Evolutionary conservation across 1,140 invertebrate genomes (phyloP), one percentile per base, ranked within the genome.

Genomic region (Pseudomyrmex concolor): DNA sequence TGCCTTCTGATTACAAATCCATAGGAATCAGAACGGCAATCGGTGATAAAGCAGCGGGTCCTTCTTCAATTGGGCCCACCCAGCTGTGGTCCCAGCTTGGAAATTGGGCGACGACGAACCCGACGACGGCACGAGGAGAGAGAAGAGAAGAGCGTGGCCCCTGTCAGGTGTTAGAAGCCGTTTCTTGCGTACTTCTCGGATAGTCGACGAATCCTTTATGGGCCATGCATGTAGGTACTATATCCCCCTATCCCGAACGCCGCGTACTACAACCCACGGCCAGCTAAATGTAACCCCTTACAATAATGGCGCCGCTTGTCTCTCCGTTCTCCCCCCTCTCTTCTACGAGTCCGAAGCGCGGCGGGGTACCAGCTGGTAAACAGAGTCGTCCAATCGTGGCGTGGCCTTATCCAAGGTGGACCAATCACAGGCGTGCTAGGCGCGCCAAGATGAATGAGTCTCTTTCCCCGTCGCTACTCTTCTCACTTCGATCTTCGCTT

Each of bases 121-220:
- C 84, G 83, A 59, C 84, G 85, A 84, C 85, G 85, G 68, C 80
- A 89, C 81, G 67, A 77, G 86, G 86, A 88, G 86, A 86, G 82
- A 84, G 84, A 89, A 83, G 73, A 91, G 90, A 92, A 90, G 89
- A 89, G 92, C 92, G 92, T 91, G 90, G 93, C 91, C 89, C 91
- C 89, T 90, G 94, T 94, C 94, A 94, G 94, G 93, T 94, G 94
- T 93, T 94, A 93, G 93, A 94, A 93, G 93, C 92, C 92, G 94
- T 95, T 95, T 95, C 95, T 95, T 95, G 94, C 95, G 95, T 95
- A 95, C 95, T 95, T 95, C 95, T 95, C 95, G 94, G 95, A 95
- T 95, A 95, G 95, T 95, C 95, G 95, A 95, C 95, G 95, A 95
- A 95, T 95, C 95, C 95, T 95, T 95, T 95, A 95, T 95, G 95